A percentile compares a stretch with the other conserved stretches of the same genome.
These are phyloP conservation scores for Spodoptera litura DNA, from an alignment of 1,140 invertebrate genomes.

Conservation along the genomic window DNA sequence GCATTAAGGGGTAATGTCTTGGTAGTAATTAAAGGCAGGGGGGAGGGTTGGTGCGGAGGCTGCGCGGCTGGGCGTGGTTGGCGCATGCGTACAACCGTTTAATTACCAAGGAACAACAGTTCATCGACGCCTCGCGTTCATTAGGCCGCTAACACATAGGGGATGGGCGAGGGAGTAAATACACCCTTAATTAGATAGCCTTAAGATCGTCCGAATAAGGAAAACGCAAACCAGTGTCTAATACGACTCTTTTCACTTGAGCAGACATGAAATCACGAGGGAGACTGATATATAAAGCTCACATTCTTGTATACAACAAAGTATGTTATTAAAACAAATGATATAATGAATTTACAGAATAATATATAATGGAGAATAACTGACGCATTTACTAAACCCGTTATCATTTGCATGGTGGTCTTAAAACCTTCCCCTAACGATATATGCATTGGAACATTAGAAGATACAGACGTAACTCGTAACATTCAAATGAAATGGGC, in stretches of 20 bases:
- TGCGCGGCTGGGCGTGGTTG: slow-evolving; percentile 77
- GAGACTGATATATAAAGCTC: too few relatives aligned
- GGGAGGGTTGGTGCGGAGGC: slow-evolving; percentile 66
- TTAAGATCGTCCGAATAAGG: slow-evolving; percentile 20
- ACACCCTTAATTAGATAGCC: slow-evolving; percentile 51
- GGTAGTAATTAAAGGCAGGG: slow-evolving; percentile 81
- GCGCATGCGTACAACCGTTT: slow-evolving; percentile 78
- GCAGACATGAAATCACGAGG: slow-evolving; percentile 1
- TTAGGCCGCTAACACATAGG: slow-evolving; percentile 61
- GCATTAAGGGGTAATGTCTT: slow-evolving; percentile 82
- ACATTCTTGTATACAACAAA: too few relatives aligned
- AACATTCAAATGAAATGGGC: slow-evolving; percentile 78
- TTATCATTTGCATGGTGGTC: slow-evolving; percentile 25
- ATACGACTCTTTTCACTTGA: neutral
- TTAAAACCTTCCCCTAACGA: slow-evolving; percentile 24
- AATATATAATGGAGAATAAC: too few relatives aligned
- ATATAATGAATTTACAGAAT: too few relatives aligned
- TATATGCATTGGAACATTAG: slow-evolving; percentile 47
- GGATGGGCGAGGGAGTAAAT: slow-evolving; percentile 49
- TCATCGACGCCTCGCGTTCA: slow-evolving; percentile 81
- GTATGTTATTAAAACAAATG: too few relatives aligned
- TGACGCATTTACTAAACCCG: neutral
- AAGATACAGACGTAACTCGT: slow-evolving; percentile 61
- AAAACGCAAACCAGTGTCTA: neutral
- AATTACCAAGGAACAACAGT: slow-evolving; percentile 77